phyloP scores from a whole-genome alignment of 2,113 vertebrate species.

The Takifugu flavidus region DNA sequence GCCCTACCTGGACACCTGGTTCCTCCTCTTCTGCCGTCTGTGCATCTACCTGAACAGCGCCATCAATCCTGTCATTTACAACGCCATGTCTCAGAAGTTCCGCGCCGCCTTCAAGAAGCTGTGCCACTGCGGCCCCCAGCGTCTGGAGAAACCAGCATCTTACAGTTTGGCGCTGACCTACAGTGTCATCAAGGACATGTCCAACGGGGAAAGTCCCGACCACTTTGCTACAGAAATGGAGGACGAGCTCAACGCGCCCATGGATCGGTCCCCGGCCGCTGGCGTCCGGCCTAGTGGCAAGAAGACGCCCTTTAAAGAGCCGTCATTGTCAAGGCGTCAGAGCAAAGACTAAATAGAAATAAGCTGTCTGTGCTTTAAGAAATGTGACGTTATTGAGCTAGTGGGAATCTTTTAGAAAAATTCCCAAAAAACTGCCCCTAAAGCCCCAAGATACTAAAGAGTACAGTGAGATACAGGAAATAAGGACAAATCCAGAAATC shows the following conservation, averaged over 20 bases:
- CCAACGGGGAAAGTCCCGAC: conserved; percentile 81
- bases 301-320: conserved; percentile 76
- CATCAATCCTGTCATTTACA: conserved; percentile 97
- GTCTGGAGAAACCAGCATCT: conserved; percentile 76
- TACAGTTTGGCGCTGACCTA: conserved; percentile 85
- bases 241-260: conserved; percentile 72
- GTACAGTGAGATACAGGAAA: conserved; percentile 5
- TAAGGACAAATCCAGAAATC: neutral
- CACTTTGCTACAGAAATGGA: conserved; percentile 89
- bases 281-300: conserved; percentile 68
- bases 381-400: conserved; percentile 11
- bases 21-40: conserved; percentile 93
- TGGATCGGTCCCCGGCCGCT: conserved; percentile 74
- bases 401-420: conserved; percentile 1
- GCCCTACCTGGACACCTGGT: conserved; percentile 91
- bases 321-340: conserved; percentile 70
- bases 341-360: conserved; percentile 51
- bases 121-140: conserved; percentile 82
- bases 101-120: conserved; percentile 91
- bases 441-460: neutral
- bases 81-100: conserved; percentile 99
- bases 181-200: conserved; percentile 86
- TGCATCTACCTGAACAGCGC: conserved; percentile 98
- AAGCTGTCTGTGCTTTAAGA: neutral
- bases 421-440: conserved; percentile 12